Percentiles rank a stretch among this genome's conserved stretches.
Evolutionary conservation across 2,888 invertebrate genomes (phyloP).

Genomic region (Lingula anatina): DNA sequence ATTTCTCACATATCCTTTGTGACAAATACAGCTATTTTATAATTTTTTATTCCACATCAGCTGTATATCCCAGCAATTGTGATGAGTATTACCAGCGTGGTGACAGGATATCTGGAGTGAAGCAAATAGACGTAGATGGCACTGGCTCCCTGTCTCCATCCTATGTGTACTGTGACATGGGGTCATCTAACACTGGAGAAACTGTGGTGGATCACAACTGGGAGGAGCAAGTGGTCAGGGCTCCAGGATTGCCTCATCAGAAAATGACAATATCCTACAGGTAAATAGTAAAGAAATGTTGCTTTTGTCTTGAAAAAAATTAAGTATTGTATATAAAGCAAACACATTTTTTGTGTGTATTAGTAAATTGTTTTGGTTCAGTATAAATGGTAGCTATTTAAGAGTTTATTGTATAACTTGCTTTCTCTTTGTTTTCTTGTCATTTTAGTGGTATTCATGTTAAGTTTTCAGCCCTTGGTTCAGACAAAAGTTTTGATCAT

Average conservation of each 20-base stretch:
- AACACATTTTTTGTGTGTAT: no score
- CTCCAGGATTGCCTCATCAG: conserved; percentile 18
- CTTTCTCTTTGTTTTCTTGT: neutral
- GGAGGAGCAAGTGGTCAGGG: conserved; percentile 22
- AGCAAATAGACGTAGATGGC: conserved; percentile 88
- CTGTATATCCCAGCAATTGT: conserved; percentile 84
- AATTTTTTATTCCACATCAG: conserved; percentile 52
- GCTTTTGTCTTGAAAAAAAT: no score
- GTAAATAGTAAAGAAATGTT: no score
- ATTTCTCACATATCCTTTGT: no score
- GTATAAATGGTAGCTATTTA: no score
- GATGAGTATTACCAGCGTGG: conserved; percentile 85
- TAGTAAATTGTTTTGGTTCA: no score
- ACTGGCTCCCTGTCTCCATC: conserved; percentile 88
- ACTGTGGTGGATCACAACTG: conserved; percentile 38
- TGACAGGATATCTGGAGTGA: conserved; percentile 83
- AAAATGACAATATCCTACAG: conserved; percentile 42
- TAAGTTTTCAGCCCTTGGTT: no score
- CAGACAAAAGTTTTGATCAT: no score
- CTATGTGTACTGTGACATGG: conserved; percentile 87
- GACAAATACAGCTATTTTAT: neutral
- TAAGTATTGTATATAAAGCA: no score
- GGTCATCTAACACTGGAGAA: conserved; percentile 14
- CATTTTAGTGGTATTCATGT: no score
- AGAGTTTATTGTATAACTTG: no score